Evolutionary conservation across 2,888 invertebrate species (phyloP), one percentile per base, ranked within the genome.

Genomic region (Ophion slaviceki): DNA sequence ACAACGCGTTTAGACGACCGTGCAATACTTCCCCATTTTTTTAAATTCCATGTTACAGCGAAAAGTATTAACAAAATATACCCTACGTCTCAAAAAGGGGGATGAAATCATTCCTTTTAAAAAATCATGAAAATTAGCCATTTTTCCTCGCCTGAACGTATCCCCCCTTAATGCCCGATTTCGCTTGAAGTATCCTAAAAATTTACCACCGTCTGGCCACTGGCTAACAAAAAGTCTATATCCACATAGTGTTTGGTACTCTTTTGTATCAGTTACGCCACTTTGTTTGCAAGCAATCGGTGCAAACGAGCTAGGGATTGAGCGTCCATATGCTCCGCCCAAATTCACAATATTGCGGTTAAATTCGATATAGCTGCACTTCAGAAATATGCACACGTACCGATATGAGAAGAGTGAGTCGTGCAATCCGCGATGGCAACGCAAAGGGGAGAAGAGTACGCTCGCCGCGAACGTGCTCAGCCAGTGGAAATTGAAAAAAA

Each of bases 331-430:
- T 53, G 81, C 85, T 83, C 83, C 77, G 80, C 79, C 83, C 81
- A 85, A 87, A 85, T 84, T n/a, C 80, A 76, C 81, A 68, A 85
- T 85, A 87, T 80, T 78, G 78, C 76, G 85, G 84, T 87, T 84
- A 82, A 68, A 66, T 77, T 80, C 71, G 80, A 84, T 87, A 82
- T 71, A 64, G 70, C 66, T 74, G 57, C 57, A 62, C 11, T 45
- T 8, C 47, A 11, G 7, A 62, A 66, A 36, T 67, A 40, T 72
- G 24, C 47, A 53, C 14, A 80, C 14, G 45, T 68, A 75, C 10
- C 59, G 11, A 53, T 28, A 40, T 3, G n/a, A 64, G 47, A 80
- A 17, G 28, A 53, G 66, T 24, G 32, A 66, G 20, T 32, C 53
- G 61, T n/a, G 59, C 40, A 28, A 62, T 59, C 47, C 64, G 66